These are phyloP conservation scores for Lepilemur septentrionalis DNA, from an alignment of 2,797 vertebrate genomes.

Conservation along the genomic window DNA sequence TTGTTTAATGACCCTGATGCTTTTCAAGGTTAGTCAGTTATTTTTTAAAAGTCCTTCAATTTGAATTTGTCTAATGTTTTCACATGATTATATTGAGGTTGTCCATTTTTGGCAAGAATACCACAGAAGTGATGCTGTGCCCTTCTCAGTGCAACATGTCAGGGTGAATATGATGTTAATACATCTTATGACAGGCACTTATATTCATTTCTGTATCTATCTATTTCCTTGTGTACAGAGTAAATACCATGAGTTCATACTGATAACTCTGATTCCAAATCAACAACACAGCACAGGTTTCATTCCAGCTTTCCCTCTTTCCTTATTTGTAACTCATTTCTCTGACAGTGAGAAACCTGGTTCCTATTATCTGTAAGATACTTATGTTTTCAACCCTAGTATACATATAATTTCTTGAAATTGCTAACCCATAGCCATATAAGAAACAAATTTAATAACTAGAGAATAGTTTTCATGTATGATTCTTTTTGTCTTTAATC, in stretches of 20 bases:
- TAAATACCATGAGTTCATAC: background rate
- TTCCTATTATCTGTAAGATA: background rate
- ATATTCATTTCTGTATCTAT: background rate
- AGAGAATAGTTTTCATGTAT: background rate
- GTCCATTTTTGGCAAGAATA: background rate
- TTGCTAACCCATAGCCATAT: background rate
- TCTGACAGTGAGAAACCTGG: background rate
- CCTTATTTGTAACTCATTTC: background rate
- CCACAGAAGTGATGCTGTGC: background rate
- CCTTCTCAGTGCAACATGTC: background rate
- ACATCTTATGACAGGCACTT: background rate
- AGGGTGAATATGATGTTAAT: background rate
- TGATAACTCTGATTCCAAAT: background rate
- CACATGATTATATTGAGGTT: background rate
- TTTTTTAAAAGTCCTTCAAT: background rate
- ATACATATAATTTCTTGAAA: background rate
- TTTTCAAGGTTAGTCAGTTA: background rate
- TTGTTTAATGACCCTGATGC: background rate
- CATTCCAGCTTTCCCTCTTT: background rate
- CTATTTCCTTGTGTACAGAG: background rate
- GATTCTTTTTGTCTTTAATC: background rate
- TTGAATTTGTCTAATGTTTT: background rate
- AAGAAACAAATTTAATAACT: background rate
- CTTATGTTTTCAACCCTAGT: background rate
- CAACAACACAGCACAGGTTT: background rate